phyloP scores from a whole-genome alignment of 2,888 invertebrate species.

The Apodemia hepburni region DNA sequence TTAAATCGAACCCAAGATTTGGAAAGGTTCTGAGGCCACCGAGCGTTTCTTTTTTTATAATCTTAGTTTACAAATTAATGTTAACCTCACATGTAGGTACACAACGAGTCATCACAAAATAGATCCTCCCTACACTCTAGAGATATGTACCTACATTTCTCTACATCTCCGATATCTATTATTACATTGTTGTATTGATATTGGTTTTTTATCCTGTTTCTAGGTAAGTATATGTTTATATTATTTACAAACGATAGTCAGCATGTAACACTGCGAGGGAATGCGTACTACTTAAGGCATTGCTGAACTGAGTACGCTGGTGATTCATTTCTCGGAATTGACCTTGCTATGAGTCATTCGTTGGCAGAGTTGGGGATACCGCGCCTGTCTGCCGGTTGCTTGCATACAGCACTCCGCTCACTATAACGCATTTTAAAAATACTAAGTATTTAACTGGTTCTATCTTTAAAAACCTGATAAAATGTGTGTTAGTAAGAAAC shows the following conservation, averaged over 20 bases:
- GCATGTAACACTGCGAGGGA: conserved; percentile 55
- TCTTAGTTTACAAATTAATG: too few relatives aligned
- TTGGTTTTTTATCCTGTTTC: not conserved
- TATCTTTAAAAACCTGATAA: conserved; percentile 33
- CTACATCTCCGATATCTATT: conserved; percentile 1
- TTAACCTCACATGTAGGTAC: too few relatives aligned
- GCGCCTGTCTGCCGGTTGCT: conserved; percentile 78
- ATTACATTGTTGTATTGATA: not conserved
- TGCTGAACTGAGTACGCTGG: conserved; percentile 73
- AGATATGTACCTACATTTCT: not conserved
- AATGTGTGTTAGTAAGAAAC: conserved; percentile 52
- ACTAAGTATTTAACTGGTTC: conserved; percentile 29
- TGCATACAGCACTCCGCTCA: conserved; percentile 67
- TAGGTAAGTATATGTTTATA: conserved; percentile 27
- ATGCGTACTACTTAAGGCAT: conserved; percentile 69
- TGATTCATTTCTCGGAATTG: conserved; percentile 81
- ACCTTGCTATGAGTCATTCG: conserved; percentile 81
- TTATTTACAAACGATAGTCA: conserved; percentile 44
- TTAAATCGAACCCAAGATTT: too few relatives aligned
- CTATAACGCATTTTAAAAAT: conserved; percentile 41
- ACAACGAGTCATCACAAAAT: too few relatives aligned
- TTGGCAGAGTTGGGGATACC: conserved; percentile 80
- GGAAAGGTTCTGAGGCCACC: too few relatives aligned
- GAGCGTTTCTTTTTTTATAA: too few relatives aligned
- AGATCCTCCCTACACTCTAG: too few relatives aligned